Evolutionary conservation across 2,113 vertebrate species (phyloP), one percentile per base, ranked within the genome.

Genomic region (Cromileptes altivelis): DNA sequence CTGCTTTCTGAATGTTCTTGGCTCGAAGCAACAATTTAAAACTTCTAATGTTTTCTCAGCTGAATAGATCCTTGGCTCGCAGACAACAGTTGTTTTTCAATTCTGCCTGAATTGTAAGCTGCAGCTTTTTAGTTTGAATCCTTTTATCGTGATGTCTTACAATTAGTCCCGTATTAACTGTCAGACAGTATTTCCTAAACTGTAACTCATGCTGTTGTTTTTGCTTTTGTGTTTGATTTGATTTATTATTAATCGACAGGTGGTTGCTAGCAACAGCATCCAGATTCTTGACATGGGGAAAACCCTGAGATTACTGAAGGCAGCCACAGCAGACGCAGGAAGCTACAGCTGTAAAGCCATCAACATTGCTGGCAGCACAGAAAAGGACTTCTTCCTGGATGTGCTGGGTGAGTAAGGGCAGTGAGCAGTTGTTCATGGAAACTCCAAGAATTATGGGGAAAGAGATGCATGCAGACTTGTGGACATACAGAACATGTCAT

Each of bases 361-460:
- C 88, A 99, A 98, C n/a, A 76, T 97, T 14, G 98, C 98, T 55
- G 98, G 98, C 89, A 96, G 95, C 82, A 93, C 96, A 19, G 97
- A 99, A 71, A 99, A 97, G 88, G 82, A 95, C 82, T 98, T 99
- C 82, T 94, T 91, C 89, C 82, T 99, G 8, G 92, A 97, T 89
- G 92, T 99, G 37, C 91, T 98, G 67, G 95, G 98, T 99, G 91
- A 96, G 96, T 92, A 61, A 52, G 12, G n/a, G 11, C n/a, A 74
- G 19, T 40, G 8, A 25, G 19, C 33, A 25, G 18, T 53, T n/a
- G 4, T 55, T 1, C 47, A 10, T 60, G 27, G 37, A n/a, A 73
- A 80, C 53, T 52, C 49, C 27, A 72, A 52, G 10, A 57, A 30
- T 52, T 14, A 73, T 17, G 15, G 18, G 21, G 4, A 60, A 81